Base-by-base conservation (phyloP, 1,140 invertebrate species). In the Coptotermes formosanus region DNA sequence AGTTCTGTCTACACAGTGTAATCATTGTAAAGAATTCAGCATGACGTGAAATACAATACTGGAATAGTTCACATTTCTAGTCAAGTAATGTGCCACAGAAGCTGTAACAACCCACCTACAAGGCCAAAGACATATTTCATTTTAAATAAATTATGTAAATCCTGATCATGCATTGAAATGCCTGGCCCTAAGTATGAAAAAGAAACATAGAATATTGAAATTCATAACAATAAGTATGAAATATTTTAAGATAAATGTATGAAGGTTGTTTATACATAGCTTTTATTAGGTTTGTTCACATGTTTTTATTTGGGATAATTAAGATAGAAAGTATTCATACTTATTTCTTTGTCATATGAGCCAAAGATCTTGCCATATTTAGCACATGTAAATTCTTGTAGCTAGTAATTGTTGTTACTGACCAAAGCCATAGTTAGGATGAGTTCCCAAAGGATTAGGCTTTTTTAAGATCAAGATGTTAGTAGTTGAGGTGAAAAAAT, bases 401-500 rank as follows among this genome's bases (percentile, higher is more conserved):
- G 64, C n/a, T 75, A 14, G 64, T 75, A 75, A n/a, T 0, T 30
- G 30, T 75, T 75, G n/a, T 75, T 30, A 30, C 8, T 75, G 25
- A 75, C 64, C 64, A 75, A 75, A 75, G 64, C 64, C n/a, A 8
- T 75, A 75, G 64, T 75, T 55, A 75, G 25, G n/a, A n/a, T 7
- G 3, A 75, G 7, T 12, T 19, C 64, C 64, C 14, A 8, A n/a
- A n/a, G 7, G 25, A 2, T 16, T 55, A 30, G 3, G 9, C 8
- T 30, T 75, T 75, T 75, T 75, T 75, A n/a, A 16, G 25, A 11
- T 75, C 64, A 30, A 75, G n/a, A 16, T n/a, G 19, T n/a, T 25
- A 11, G 25, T 30, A 75, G 38, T 82, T 86, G n/a, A 81, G 82
- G 85, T 84, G 52, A 86, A 86, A 32, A 86, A 48, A 38, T 75